Percentiles rank a stretch among this genome's conserved stretches.
Evolutionary conservation across 2,797 vertebrate species (phyloP).

Genomic region (Rachycentron canadum): DNA sequence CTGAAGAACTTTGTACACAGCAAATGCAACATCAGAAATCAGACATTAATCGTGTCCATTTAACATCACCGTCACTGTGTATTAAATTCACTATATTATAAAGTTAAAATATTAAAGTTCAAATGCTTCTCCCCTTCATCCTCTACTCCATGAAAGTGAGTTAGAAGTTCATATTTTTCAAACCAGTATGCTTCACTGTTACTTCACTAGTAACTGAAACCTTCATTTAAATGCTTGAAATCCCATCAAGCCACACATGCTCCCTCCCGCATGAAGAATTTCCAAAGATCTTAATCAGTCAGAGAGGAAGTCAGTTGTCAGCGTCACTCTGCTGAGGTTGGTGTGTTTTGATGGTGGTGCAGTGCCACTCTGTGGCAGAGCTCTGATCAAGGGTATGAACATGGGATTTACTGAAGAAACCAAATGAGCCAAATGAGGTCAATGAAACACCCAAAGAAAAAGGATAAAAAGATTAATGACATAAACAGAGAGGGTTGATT

Average conservation of each 20-base stretch:
- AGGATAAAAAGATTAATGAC: neutral
- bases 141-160: conserved; percentile 12
- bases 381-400: conserved; percentile 2
- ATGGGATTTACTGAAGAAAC: neutral
- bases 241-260: neutral
- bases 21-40: conserved; percentile 2
- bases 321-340: conserved; percentile 18
- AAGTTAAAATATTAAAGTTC: neutral
- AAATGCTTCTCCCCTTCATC: neutral
- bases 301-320: conserved; percentile 38
- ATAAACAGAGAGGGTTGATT: neutral
- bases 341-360: conserved; percentile 31
- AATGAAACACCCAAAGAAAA: neutral
- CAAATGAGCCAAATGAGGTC: neutral
- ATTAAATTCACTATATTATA: neutral
- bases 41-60: neutral
- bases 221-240: conserved; percentile 37
- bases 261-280: conserved; percentile 19
- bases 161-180: neutral
- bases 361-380: conserved; percentile 71
- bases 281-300: conserved; percentile 55
- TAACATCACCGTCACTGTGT: neutral
- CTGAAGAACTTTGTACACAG: neutral
- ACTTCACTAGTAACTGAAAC: conserved; percentile 7
- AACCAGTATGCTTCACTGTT: conserved; percentile 5